Base-by-base conservation (phyloP, 2,888 invertebrate species). In the Gordius sp. region DNA sequence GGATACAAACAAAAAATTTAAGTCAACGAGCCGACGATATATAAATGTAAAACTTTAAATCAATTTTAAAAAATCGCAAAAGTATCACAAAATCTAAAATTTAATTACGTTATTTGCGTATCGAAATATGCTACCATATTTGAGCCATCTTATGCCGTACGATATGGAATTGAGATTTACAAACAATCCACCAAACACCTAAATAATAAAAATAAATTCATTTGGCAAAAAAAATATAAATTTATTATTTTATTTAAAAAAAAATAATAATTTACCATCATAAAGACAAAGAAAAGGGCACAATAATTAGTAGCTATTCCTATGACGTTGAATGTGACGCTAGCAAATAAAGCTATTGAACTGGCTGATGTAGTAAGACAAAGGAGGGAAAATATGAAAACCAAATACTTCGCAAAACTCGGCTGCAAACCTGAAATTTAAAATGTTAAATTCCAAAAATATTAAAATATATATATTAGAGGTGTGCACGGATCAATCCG, bases 181-280 rank as follows among this genome's bases (percentile, higher is more conserved):
- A 13, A 54, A 54, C 4, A 54, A 20, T 20, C 55, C 55, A 20
- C 55, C 55, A 54, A 54, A 54, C 16, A 54, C 55, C 55, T 54
- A 8, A 47, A n/a, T 47, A 47, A n/a, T 18, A 47, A 20, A n/a
- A 47, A 47, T 47, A 47, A n/a, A 47, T n/a, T n/a, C 20, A 4
- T 47, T n/a, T n/a, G 20, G 4, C 23, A n/a, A 47, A 47, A 47
- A 47, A n/a, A n/a, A 4, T 18, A n/a, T 4, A 47, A 8, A n/a
- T 4, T 4, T n/a, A 47, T n/a, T 20, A n/a, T 23, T 18, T 18
- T n/a, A 18, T n/a, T 47, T 47, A 18, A 47, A 8, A 47, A 20
- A 47, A 47, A 47, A 47, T 47, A 47, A n/a, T 47, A 47, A 47
- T 20, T n/a, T 47, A 47, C 47, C 47, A 47, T 47, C 47, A 47